Percentiles rank a stretch among this genome's conserved stretches.
Evolutionary conservation across 2,888 invertebrate species (phyloP).

Genomic region (Abrostola triplasia): DNA sequence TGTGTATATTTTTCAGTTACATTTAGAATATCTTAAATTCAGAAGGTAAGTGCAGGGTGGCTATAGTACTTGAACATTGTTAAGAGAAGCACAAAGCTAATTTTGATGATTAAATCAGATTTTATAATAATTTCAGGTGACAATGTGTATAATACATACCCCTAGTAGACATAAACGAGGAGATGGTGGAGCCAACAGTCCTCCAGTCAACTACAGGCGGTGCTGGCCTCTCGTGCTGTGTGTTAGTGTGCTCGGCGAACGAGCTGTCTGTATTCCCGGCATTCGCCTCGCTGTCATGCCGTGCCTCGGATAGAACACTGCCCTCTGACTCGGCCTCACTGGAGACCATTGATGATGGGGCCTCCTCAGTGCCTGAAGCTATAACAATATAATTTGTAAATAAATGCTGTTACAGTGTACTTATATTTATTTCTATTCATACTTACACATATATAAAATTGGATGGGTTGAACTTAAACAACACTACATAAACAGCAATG

Average conservation of each 20-base stretch:
- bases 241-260: conserved; percentile 52
- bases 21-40: no score
- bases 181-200: conserved; percentile 64
- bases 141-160: conserved; percentile 60
- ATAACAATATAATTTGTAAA: conserved; percentile 2
- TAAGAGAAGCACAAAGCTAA: no score
- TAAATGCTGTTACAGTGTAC: neutral
- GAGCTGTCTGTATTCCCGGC: conserved; percentile 57
- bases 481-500: no score
- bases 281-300: conserved; percentile 66
- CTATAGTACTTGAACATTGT: no score
- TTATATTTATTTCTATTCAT: neutral
- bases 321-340: conserved; percentile 84
- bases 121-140: no score
- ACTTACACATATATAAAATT: no score
- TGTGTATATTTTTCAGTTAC: no score
- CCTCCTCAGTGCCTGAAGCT: conserved; percentile 78
- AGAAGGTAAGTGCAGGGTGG: no score
- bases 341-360: conserved; percentile 84
- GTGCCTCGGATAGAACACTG: conserved; percentile 75
- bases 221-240: conserved; percentile 63
- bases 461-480: no score
- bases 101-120: no score
- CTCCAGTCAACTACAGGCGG: conserved; percentile 70
- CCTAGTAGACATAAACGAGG: conserved; percentile 76